Conservation (phyloP, 2,797 vertebrate genomes). For the Xiphophorus birchmanni region DNA sequence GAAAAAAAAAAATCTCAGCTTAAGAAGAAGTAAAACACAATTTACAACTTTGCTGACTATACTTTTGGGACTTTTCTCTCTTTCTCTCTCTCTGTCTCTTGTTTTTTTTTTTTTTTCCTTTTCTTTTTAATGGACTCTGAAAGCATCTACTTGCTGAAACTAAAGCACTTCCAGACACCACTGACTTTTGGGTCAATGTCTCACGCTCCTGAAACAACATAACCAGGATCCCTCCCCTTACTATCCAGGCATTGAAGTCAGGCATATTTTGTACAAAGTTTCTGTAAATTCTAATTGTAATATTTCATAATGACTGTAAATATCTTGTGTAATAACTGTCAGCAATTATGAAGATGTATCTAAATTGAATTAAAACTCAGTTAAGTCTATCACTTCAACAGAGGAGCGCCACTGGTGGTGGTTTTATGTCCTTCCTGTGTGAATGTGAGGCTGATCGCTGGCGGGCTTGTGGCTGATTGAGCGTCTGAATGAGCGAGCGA, state of each 20-base stretch:
- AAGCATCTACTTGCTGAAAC: constrained; percentile 78
- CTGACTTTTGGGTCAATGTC: constrained; percentile 77
- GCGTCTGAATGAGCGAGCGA: constrained; percentile 58
- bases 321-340: constrained; percentile 88
- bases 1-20: constrained; percentile 63
- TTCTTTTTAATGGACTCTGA: constrained; percentile 81
- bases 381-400: constrained; percentile 82
- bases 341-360: constrained; percentile 86
- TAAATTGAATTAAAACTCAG: constrained; percentile 87
- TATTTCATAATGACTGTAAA: constrained; percentile 88
- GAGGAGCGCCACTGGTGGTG: constrained; percentile 53
- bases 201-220: constrained; percentile 74
- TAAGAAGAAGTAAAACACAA: constrained; percentile 67
- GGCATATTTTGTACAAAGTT: constrained; percentile 86
- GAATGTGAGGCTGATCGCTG: constrained; percentile 47
- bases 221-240: constrained; percentile 70
- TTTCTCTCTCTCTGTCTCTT: constrained; percentile 61
- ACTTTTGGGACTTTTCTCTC: constrained; percentile 76
- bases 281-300: constrained; percentile 87
- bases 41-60: constrained; percentile 78
- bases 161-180: constrained; percentile 81
- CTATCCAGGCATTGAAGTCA: constrained; percentile 81
- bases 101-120: constrained; percentile 41
- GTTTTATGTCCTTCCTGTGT: constrained; percentile 61
- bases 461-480: constrained; percentile 51